phyloP scores from a whole-genome alignment of 2,113 vertebrate species.

The Oenanthe melanoleuca region DNA sequence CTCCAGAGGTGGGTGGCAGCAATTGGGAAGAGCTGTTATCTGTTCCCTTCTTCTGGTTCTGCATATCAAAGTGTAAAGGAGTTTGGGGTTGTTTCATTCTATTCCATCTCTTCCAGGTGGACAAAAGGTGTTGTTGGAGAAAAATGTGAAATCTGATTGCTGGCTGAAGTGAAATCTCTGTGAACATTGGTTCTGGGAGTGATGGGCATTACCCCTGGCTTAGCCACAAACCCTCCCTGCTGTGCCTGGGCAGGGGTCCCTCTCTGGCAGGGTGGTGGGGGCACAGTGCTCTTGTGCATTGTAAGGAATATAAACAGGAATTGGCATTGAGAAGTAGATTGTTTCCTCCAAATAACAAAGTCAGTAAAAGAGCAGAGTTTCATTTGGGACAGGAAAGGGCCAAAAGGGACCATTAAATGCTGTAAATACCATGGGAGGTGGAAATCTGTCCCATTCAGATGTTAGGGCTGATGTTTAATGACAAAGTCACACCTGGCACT shows the following conservation, averaged over 20 bases:
- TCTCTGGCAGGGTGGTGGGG: background rate
- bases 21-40: background rate
- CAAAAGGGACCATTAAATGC: background rate
- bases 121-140: background rate
- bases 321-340: background rate
- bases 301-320: background rate
- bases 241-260: background rate
- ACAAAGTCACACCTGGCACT: background rate
- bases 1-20: background rate
- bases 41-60: background rate
- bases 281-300: background rate
- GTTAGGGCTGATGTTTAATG: background rate
- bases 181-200: background rate
- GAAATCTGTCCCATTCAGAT: accelerated
- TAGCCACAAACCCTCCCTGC: accelerated
- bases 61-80: background rate
- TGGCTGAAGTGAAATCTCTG: background rate
- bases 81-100: background rate
- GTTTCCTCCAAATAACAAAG: background rate
- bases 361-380: background rate
- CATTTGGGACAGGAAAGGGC: background rate
- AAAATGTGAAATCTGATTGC: background rate
- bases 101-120: background rate
- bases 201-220: background rate
- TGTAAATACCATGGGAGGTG: too few relatives aligned